These are phyloP conservation scores for Polypedilum vanderplanki DNA, from an alignment of 1,140 invertebrate genomes.

Conservation along the genomic window DNA sequence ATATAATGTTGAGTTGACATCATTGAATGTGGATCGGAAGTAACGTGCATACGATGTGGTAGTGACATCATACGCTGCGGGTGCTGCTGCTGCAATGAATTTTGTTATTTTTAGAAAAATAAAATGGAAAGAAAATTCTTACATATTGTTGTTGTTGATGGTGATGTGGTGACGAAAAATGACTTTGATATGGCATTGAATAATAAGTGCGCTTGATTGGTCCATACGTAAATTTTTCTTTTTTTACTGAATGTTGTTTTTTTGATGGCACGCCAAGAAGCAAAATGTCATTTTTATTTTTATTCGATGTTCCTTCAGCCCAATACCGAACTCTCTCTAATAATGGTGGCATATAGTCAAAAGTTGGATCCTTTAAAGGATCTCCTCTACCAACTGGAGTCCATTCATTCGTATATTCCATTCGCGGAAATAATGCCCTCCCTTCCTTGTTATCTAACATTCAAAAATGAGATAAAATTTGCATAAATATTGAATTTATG, in stretches of 20 bases:
- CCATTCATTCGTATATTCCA: slow-evolving; percentile 69
- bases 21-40: background rate
- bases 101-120: background rate
- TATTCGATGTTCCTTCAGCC: slow-evolving; percentile 49
- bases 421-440: slow-evolving; percentile 55
- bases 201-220: background rate
- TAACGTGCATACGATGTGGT: background rate
- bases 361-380: slow-evolving; percentile 71
- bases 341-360: slow-evolving; percentile 70
- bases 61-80: background rate
- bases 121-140: background rate
- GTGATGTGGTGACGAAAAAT: background rate
- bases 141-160: background rate
- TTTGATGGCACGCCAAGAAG: slow-evolving; percentile 59
- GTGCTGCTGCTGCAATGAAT: background rate
- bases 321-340: slow-evolving; percentile 69
- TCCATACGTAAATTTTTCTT: background rate
- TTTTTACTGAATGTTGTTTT: slow-evolving; percentile 44
- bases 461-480: background rate
- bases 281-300: slow-evolving; percentile 56
- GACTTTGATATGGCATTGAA: background rate
- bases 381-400: slow-evolving; percentile 66
- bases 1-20: slow-evolving; percentile 16
- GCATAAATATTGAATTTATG: background rate
- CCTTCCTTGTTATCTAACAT: slow-evolving; percentile 33